These are phyloP conservation scores for Eubasilissa regina DNA, from an alignment of 1,140 invertebrate species.

Conservation along the genomic window DNA sequence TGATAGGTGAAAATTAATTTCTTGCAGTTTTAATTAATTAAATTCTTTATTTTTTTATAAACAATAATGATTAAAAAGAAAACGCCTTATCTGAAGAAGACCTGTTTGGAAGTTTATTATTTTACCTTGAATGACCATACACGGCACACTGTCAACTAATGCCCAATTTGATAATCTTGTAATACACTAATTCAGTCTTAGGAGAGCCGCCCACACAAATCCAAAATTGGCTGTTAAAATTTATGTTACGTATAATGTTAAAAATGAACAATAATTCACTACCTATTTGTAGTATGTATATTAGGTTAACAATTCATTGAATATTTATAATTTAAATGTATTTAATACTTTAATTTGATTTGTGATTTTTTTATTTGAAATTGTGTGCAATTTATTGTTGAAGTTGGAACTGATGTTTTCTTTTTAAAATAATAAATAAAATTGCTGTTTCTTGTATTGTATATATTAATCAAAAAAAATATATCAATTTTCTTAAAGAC, in stretches of 20 bases:
- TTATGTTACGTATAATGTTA: background rate
- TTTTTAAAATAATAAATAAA: constrained; percentile 8
- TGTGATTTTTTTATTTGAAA: constrained; percentile 37
- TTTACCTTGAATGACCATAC: constrained; percentile 2
- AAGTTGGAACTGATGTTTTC: constrained; percentile 12
- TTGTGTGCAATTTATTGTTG: constrained; percentile 42
- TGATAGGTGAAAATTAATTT: constrained; percentile 23
- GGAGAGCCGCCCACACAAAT: background rate
- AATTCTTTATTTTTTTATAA: constrained; percentile 6
- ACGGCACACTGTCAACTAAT: background rate
- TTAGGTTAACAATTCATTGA: background rate
- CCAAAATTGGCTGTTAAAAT: constrained; percentile 5
- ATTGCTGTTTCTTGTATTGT: constrained; percentile 2
- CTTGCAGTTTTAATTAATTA: constrained; percentile 3
- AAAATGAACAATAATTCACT: background rate
- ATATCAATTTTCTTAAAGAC: constrained; percentile 22
- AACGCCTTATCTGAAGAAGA: background rate
- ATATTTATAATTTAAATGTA: constrained; percentile 20
- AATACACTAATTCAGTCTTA: background rate
- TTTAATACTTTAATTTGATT: constrained; percentile 23
- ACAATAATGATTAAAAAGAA: background rate
- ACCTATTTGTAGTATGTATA: background rate
- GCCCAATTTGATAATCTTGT: background rate
- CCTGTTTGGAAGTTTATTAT: background rate
- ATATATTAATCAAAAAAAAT: constrained; percentile 35